Percentiles rank a stretch among this genome's conserved stretches.
Conservation (phyloP, 2,113 vertebrate genomes). For the Anguilla rostrata region DNA sequence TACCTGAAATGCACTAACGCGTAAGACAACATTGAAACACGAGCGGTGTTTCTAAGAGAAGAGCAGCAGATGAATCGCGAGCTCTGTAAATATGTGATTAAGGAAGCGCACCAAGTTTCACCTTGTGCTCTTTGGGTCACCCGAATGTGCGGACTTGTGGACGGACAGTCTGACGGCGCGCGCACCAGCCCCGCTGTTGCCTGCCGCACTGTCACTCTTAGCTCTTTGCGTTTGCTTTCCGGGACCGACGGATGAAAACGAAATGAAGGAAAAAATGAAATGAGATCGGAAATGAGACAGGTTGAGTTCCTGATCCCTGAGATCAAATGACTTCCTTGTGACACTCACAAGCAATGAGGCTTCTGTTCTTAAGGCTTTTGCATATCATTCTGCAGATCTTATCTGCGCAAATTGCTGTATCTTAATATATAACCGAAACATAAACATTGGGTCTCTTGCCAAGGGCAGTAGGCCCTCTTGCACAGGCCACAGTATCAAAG, state of each 20-base stretch:
- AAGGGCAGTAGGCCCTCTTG: too few relatives aligned
- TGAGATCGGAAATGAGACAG: neutral
- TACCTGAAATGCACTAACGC: neutral
- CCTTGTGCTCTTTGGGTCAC: neutral
- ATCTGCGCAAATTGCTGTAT: neutral
- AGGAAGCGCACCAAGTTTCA: neutral
- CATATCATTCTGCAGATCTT: neutral
- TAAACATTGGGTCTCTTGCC: too few relatives aligned
- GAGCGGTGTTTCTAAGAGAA: neutral
- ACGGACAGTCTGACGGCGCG: neutral
- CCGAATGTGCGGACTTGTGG: neutral
- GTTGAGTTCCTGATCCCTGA: neutral
- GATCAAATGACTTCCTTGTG: neutral
- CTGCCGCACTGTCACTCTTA: too few relatives aligned
- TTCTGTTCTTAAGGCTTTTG: neutral
- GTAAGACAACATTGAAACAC: too few relatives aligned
- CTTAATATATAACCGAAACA: neutral
- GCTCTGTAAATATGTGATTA: neutral
- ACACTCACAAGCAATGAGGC: neutral
- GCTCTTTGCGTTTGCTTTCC: neutral
- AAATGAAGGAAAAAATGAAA: neutral
- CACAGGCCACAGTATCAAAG: neutral
- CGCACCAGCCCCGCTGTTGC: neutral
- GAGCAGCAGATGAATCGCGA: neutral
- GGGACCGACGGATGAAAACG: neutral